Evolutionary conservation across 2,888 invertebrate species (phyloP).

Genomic region (Thymelicus sylvestris): DNA sequence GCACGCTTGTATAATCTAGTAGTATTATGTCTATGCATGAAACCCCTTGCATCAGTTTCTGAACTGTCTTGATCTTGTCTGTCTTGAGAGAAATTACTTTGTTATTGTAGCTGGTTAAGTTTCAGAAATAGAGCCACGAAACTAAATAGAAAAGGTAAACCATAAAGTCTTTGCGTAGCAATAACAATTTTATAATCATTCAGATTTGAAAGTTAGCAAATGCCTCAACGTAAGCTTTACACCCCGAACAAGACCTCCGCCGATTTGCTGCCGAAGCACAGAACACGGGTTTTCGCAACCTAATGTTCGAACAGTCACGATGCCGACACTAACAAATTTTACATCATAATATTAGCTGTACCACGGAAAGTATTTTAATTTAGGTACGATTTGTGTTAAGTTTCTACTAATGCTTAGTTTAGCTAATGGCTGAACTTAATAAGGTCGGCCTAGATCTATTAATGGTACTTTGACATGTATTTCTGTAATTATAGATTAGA

Average conservation of each 20-base stretch:
- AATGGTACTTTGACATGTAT: constrained; percentile 5
- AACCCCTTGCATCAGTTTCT: too few species aligned
- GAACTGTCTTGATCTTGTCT: too few species aligned
- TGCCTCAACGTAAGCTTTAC: not conserved
- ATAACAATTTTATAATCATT: not conserved
- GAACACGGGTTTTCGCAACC: constrained; percentile 26
- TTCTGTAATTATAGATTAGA: constrained; percentile 11
- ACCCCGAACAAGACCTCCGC: constrained; percentile 11
- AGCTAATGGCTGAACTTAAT: constrained; percentile 21
- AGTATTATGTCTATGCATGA: too few species aligned
- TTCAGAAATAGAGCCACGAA: too few species aligned
- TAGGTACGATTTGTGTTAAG: constrained; percentile 32
- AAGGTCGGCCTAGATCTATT: constrained; percentile 4
- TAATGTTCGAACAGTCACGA: constrained; percentile 32
- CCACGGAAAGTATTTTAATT: constrained; percentile 33
- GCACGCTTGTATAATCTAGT: too few species aligned
- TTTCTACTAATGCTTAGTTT: constrained; percentile 20
- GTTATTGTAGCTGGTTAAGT: too few species aligned
- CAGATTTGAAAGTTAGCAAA: not conserved
- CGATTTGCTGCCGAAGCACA: constrained; percentile 18
- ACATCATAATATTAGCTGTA: constrained; percentile 22
- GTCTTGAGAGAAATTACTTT: too few species aligned
- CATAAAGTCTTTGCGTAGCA: too few species aligned
- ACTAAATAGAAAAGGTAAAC: too few species aligned
- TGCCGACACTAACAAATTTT: constrained; percentile 28